Base-by-base conservation (phyloP, 2,797 vertebrate genomes). In the Sebastolobus alascanus region DNA sequence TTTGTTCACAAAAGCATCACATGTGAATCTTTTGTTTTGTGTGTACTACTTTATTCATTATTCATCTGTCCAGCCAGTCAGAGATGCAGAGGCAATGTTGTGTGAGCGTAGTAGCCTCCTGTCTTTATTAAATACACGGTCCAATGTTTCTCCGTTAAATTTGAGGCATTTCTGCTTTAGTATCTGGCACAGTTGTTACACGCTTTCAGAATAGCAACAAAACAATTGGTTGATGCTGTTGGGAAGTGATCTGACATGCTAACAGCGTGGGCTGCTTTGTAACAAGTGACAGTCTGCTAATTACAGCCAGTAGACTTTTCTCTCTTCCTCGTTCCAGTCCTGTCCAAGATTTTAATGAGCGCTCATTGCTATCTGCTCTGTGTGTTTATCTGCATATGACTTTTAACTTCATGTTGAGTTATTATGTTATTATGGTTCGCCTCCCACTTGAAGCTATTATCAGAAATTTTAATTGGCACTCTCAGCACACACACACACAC, bases 261-360 rank as follows among this genome's bases (percentile, higher is more conserved):
- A n/a, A 31, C 78, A 71, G 83, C 59, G 87, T 87, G 87, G 89
- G 90, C 83, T 25, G 88, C 85, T 78, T 72, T 79, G 64, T 84
- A 84, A 70, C 79, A 68, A 87, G 84, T 89, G 90, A 87, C 91
- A 92, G 74, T 76, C 86, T 85, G 87, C 87, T 94, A 91, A 93
- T 94, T 92, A 92, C 84, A 80, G 86, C 83, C 83, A 37, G 79
- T 20, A 74, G 75, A 83, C 66, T 75, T 82, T 71, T 77, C 68
- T 87, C 61, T 68, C 54, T 38, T 68, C 69, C 73, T 69, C 2
- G 2, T 80, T 81, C 35, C 56, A 67, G 72, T 73, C 55, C 72
- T 60, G 84, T 89, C 68, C 82, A 75, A 78, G 73, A 73, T 91
- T 93, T 91, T 90, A 92, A 92, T 93, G 90, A 91, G 84, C 52